Evolutionary conservation across 2,888 invertebrate species (phyloP).

Genomic region (Mythimna albipuncta): DNA sequence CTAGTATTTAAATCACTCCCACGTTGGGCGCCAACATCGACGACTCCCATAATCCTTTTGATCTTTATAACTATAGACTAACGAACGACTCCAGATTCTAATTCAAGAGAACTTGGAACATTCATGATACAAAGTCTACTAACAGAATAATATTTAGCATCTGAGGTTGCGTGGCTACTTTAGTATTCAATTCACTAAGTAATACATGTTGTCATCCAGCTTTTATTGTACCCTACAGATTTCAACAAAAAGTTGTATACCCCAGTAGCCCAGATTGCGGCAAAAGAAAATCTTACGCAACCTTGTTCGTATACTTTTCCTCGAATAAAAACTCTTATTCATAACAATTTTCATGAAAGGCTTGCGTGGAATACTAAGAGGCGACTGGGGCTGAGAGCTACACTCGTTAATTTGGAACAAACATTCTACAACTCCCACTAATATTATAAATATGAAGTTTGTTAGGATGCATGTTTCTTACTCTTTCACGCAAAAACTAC

Average conservation of each 20-base stretch:
- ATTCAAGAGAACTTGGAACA: slow-evolving; percentile 37
- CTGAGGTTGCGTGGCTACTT: slow-evolving; percentile 28
- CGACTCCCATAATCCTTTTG: slow-evolving; percentile 6
- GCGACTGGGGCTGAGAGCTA: slow-evolving; percentile 34
- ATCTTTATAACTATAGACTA: slow-evolving; percentile 28
- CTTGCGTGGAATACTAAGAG: slow-evolving; percentile 53
- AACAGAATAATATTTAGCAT: slow-evolving; percentile 36
- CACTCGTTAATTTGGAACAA: slow-evolving; percentile 68
- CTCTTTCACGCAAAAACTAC: no score
- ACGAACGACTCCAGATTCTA: slow-evolving; percentile 15
- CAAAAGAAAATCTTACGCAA: slow-evolving; percentile 51
- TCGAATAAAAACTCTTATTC: slow-evolving; percentile 53
- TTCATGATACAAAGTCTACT: slow-evolving; percentile 37
- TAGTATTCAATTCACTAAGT: slow-evolving; percentile 46
- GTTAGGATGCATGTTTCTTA: no score
- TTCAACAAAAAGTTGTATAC: slow-evolving; percentile 47
- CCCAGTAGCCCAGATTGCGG: slow-evolving; percentile 48
- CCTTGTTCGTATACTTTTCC: slow-evolving; percentile 43
- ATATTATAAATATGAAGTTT: no score
- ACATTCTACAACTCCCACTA: slow-evolving; percentile 28
- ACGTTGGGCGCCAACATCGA: slow-evolving; percentile 69
- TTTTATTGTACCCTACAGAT: slow-evolving; percentile 48
- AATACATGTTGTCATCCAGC: slow-evolving; percentile 49
- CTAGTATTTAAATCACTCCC: slow-evolving; percentile 60
- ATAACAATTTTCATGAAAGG: slow-evolving; percentile 62